Base-by-base conservation (phyloP, 1,140 invertebrate genomes). In the Cardiocondyla obscurior region DNA sequence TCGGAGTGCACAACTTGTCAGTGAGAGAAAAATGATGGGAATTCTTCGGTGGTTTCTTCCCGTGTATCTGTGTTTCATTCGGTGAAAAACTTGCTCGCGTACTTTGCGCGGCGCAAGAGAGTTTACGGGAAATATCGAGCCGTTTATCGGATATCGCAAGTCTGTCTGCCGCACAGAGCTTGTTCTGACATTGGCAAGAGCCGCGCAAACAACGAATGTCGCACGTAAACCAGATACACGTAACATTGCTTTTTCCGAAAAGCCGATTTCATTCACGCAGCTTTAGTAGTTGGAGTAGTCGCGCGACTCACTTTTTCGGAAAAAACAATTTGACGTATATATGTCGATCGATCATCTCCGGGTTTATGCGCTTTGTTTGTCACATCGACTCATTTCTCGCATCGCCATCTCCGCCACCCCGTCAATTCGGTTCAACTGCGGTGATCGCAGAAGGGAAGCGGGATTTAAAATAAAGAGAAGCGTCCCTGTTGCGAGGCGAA, bases 41-140 rank as follows among this genome's bases (percentile, higher is more conserved):
- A 49, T 65, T 81, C 57, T 69, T 65, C 72, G 53, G 10, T 70
- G 77, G 53, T 83, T 76, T 67, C 10, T 55, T n/a, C 74, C 7
- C 74, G 74, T 53, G 46, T 69, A 67, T 67, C 46, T 53, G 22
- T 39, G 62, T 53, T 67, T 53, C 28, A 76, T 42, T 14, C 28
- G 25, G 28, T 25, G 1, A 7, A 4, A 36, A 49, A 22, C 7
- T 51, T 33, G 22, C 19, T 28, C 28, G 16, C n/a, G 8, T 36
- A 36, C 22, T 55, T 73, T 73, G 25, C 44, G 65, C 36, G 7
- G 36, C 30, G 30, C 57, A 33, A 19, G 60, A 53, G 36, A 67
- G 67, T 53, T 65, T n/a, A n/a, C n/a, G 30, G 46, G 22, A 79
- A 55, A 36, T 79, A 53, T 67, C 14, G 46, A 25, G 46, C 7